Evolutionary conservation across 2,888 invertebrate species (phyloP), one percentile per base, ranked within the genome.

Genomic region (Agapostemon virescens): DNA sequence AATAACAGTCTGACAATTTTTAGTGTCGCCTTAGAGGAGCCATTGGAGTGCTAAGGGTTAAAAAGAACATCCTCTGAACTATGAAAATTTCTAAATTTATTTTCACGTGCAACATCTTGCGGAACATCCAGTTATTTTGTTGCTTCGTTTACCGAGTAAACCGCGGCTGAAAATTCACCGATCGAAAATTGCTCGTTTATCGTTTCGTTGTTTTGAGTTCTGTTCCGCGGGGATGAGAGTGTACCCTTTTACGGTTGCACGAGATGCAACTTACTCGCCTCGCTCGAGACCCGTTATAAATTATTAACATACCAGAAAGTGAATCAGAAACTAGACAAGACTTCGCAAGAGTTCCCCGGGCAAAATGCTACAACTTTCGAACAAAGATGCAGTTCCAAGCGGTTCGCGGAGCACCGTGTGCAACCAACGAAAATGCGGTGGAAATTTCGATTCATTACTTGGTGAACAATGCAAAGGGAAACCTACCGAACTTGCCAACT

Each of bases 391-490:
- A 77, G 58, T 77, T 67, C 66, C 61, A 58, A 58, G 23, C 52
- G 36, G 52, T 66, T 70, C 70, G 30, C 15, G 36, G 58, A 26
- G 38, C 45, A 49, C 70, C 70, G 26, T 49, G n/a, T 67, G 40
- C 38, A 52, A 61, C 58, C 33, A 49, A 66, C 77, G 70, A 79
- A 58, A 77, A 77, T 26, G 23, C 26, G 38, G 70, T 20, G 26
- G 70, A 77, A 79, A 79, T 79, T 70, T 67, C 49, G 58, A 66
- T 78, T 78, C 69, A 69, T 76, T 76, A 49, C 69, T 58, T 23
- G 20, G 33, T 36, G 26, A 30, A 67, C 58, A 58, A 71, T 33
- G 42, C 23, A 23, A 42, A n/a, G n/a, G 33, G 71, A 45, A 42
- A 71, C 23, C 61, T 63, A 23, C n/a, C 71, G 33, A 63, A 36